Evolutionary conservation across 1,140 invertebrate species (phyloP).

Genomic region (Archivesica marissinica): DNA sequence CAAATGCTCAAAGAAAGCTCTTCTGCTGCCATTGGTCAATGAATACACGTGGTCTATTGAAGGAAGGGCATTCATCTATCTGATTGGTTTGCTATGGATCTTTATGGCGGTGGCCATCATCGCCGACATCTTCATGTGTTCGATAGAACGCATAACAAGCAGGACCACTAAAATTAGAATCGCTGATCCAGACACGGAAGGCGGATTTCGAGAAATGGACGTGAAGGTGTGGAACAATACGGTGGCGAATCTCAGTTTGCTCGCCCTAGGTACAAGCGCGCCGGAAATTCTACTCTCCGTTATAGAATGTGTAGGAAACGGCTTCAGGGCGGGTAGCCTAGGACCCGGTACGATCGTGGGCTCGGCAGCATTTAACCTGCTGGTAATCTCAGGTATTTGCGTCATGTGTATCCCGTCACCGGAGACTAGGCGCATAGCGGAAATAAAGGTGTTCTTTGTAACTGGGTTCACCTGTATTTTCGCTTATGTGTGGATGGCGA

Average conservation of each 20-base stretch:
- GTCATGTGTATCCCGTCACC: slow-evolving; percentile 85
- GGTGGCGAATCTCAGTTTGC: slow-evolving; percentile 88
- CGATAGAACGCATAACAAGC: slow-evolving; percentile 89
- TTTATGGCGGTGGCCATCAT: slow-evolving; percentile 87
- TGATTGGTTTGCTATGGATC: slow-evolving; percentile 86
- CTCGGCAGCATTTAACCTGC: slow-evolving; percentile 88
- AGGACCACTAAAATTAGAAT: slow-evolving; percentile 86
- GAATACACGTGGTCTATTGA: slow-evolving; percentile 85
- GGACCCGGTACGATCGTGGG: slow-evolving; percentile 89
- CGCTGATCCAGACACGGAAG: slow-evolving; percentile 72
- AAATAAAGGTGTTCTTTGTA: slow-evolving; percentile 86
- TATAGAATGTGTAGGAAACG: slow-evolving; percentile 87
- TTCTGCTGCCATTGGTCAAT: slow-evolving; percentile 86
- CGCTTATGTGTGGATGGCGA: slow-evolving; percentile 88
- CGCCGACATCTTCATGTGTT: slow-evolving; percentile 87
- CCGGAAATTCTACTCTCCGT: slow-evolving; percentile 88
- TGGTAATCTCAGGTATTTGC: slow-evolving; percentile 87
- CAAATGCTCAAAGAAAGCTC: slow-evolving; percentile 84
- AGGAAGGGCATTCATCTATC: slow-evolving; percentile 85
- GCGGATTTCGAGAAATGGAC: slow-evolving; percentile 75
- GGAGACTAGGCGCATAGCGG: slow-evolving; percentile 85
- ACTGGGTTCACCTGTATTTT: slow-evolving; percentile 86
- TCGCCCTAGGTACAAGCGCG: slow-evolving; percentile 88
- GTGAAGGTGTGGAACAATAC: slow-evolving; percentile 88
- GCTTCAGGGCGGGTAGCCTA: slow-evolving; percentile 86